Evolutionary conservation across 2,797 vertebrate species (phyloP).

Genomic region (Sebastes wilsoni): DNA sequence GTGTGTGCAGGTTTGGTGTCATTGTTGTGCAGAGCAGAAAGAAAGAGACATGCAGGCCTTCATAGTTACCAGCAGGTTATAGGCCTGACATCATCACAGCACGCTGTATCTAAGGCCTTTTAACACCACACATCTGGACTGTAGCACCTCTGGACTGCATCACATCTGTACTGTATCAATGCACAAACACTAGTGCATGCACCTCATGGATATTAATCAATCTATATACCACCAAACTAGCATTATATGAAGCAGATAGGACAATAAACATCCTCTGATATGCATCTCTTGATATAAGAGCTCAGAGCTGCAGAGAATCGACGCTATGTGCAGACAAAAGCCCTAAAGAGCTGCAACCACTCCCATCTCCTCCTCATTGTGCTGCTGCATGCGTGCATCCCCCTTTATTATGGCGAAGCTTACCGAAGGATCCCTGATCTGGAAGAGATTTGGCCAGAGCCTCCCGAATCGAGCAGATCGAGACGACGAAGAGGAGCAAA

Average conservation of each 20-base stretch:
- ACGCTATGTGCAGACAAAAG: slow-evolving; percentile 58
- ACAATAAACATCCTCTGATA: not conserved
- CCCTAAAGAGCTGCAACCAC: slow-evolving; percentile 69
- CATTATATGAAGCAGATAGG: not conserved
- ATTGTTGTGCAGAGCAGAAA: slow-evolving; percentile 11
- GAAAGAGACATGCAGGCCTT: slow-evolving; percentile 30
- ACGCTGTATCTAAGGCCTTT: not conserved
- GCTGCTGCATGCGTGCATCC: slow-evolving; percentile 44
- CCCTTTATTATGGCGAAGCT: slow-evolving; percentile 50
- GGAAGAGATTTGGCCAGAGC: slow-evolving; percentile 76
- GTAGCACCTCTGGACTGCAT: too few relatives aligned
- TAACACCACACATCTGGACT: not conserved
- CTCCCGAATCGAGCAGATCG: slow-evolving; percentile 62
- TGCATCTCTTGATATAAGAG: not conserved
- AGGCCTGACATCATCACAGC: slow-evolving; percentile 18
- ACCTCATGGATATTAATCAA: not conserved
- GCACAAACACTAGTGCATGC: not conserved
- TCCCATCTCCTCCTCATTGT: slow-evolving; percentile 76
- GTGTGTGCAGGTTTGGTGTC: not conserved
- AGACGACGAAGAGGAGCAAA: slow-evolving; percentile 72
- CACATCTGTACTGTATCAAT: not conserved
- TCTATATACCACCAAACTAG: not conserved
- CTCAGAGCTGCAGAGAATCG: slow-evolving; percentile 20
- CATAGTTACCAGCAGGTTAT: not conserved
- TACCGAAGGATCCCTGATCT: slow-evolving; percentile 79